These are phyloP conservation scores for Popillia japonica DNA, from an alignment of 1,140 invertebrate species.

Conservation along the genomic window DNA sequence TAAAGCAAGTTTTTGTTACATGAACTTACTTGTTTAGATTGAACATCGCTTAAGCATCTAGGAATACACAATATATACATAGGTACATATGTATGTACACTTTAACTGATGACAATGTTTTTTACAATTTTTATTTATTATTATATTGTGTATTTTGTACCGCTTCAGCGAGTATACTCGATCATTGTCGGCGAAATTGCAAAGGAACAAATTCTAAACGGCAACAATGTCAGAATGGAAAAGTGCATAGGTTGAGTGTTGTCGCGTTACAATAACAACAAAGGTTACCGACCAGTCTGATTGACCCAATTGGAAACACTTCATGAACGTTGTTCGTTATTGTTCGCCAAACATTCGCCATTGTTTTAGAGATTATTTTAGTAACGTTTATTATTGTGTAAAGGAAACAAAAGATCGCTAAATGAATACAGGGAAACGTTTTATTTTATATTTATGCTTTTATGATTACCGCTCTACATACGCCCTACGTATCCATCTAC, in stretches of 20 bases:
- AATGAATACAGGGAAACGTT: constrained; percentile 12
- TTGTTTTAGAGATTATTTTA: constrained; percentile 18
- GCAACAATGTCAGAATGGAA: constrained; percentile 22
- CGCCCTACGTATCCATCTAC: no score
- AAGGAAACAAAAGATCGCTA: constrained; percentile 1
- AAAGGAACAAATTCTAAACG: constrained; percentile 25
- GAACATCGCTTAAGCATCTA: no score
- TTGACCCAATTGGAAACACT: constrained; percentile 33
- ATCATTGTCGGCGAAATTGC: constrained; percentile 14
- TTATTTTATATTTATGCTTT: constrained; percentile 7
- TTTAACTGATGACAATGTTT: background rate
- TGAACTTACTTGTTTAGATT: no score
- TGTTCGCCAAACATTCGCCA: constrained; percentile 7
- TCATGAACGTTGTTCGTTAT: constrained; percentile 17
- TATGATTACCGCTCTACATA: background rate
- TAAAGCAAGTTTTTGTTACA: no score
- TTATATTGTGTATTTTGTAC: background rate
- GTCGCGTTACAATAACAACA: constrained; percentile 19
- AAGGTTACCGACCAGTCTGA: constrained; percentile 3
- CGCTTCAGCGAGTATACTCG: background rate
- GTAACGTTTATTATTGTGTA: constrained; percentile 23
- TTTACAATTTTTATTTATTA: background rate
- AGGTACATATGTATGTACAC: no score
- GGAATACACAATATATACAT: background rate
- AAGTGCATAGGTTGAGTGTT: constrained; percentile 33